A percentile compares a stretch with the other conserved stretches of the same genome.
These are phyloP conservation scores for Argopecten irradians DNA, from an alignment of 1,140 invertebrate genomes.

Conservation along the genomic window DNA sequence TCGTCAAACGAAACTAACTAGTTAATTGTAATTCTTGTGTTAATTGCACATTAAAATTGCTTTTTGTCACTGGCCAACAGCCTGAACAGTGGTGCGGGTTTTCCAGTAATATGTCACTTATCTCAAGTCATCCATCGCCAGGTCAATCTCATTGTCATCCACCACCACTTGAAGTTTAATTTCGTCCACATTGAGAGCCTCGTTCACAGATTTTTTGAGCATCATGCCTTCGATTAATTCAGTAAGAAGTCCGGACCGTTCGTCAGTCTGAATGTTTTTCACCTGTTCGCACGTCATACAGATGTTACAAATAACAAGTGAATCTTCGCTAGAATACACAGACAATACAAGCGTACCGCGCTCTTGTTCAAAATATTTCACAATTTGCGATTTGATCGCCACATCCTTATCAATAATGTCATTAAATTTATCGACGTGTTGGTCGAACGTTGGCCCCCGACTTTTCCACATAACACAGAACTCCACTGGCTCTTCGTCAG, in stretches of 20 bases:
- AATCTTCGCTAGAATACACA: slow-evolving; percentile 47
- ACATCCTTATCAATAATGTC: slow-evolving; percentile 50
- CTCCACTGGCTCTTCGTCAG: slow-evolving; percentile 35
- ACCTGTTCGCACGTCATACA: slow-evolving; percentile 63
- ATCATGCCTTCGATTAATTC: slow-evolving; percentile 56
- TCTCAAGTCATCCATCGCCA: slow-evolving; percentile 55
- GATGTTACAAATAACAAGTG: slow-evolving; percentile 61
- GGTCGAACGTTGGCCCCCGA: slow-evolving; percentile 56
- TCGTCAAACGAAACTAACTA: too few relatives aligned
- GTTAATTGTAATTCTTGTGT: too few relatives aligned
- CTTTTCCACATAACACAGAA: slow-evolving; percentile 59
- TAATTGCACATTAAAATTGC: too few relatives aligned
- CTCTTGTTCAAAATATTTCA: slow-evolving; percentile 72
- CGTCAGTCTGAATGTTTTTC: slow-evolving; percentile 53
- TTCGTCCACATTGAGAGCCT: slow-evolving; percentile 54
- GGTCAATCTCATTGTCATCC: slow-evolving; percentile 60
- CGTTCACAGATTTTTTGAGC: slow-evolving; percentile 43
- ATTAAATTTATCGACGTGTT: slow-evolving; percentile 55
- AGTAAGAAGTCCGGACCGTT: slow-evolving; percentile 53
- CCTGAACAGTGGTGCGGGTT: too few relatives aligned
- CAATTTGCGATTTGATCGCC: slow-evolving; percentile 53
- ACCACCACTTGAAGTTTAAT: slow-evolving; percentile 55
- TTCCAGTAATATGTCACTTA: too few relatives aligned
- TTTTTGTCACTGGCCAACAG: too few relatives aligned
- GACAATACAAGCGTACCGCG: slow-evolving; percentile 63